A percentile compares a stretch with the other conserved stretches of the same genome.
Evolutionary conservation across 2,113 vertebrate genomes (phyloP).

Genomic region (Oreochromis niloticus): DNA sequence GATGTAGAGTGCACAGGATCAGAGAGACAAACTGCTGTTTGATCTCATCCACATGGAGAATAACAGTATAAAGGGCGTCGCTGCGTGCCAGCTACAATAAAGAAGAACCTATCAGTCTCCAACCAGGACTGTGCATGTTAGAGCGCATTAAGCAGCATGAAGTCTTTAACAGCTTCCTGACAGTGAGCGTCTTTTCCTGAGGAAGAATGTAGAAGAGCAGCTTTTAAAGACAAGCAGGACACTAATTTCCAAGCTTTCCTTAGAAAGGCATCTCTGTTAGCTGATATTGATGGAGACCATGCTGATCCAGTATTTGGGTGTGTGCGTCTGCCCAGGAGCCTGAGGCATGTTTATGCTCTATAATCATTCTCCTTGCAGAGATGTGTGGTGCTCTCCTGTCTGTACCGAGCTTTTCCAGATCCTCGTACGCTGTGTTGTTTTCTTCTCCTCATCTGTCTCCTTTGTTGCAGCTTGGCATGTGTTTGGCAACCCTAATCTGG

Average conservation of each 20-base stretch:
- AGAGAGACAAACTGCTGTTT: background rate
- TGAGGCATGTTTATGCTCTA: background rate
- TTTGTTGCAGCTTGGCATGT: slow-evolving; percentile 1
- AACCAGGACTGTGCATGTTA: background rate
- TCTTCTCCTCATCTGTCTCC: background rate
- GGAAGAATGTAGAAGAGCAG: background rate
- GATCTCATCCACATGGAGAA: background rate
- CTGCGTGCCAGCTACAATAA: background rate
- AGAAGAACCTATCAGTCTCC: background rate
- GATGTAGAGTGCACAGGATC: background rate
- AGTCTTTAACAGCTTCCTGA: background rate
- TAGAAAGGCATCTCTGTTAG: background rate
- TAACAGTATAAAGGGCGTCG: background rate
- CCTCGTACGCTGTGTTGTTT: background rate
- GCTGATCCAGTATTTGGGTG: background rate
- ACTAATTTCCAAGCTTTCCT: background rate
- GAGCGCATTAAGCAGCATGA: background rate
- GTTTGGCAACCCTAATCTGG: slow-evolving; percentile 3
- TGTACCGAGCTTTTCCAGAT: background rate
- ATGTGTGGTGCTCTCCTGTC: background rate
- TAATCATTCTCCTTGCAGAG: background rate
- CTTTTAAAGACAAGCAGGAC: background rate
- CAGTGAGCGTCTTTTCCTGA: background rate
- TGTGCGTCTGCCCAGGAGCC: background rate
- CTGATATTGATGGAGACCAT: background rate